Base-by-base conservation (phyloP, 1,140 invertebrate species). In the Hylyphantes graminicola region DNA sequence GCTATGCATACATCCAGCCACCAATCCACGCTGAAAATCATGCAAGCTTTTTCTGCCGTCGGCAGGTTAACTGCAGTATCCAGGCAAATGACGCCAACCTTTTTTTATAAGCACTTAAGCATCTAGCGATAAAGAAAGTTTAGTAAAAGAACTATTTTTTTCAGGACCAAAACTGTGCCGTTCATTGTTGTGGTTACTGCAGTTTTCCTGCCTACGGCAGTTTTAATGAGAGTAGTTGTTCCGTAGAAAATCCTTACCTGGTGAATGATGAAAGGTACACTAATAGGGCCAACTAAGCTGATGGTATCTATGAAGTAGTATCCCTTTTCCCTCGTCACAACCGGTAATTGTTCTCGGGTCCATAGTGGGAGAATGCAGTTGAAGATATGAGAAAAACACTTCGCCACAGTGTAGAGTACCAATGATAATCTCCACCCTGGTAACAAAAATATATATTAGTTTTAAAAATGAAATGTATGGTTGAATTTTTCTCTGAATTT, bases 261-360 rank as follows among this genome's bases (percentile, higher is more conserved):
- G 90, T 96, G 96, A 65, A 95, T 96, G 65, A 97, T 94, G 89
- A 97, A 96, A n/a, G 95, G 95, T 88, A 97, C 96, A 63, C 96
- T 93, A 85, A 96, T 95, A 15, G 96, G 91, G 53, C 95, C 96
- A 84, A 96, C 90, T 48, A 95, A 95, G 21, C 94, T 95, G 84
- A 96, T 94, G 88, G 96, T 96, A 17, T 95, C 95, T 10, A 95
- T 96, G 61, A 94, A 94, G n/a, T 95, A 95, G 84, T 96, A 96
- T 13, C 95, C 96, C 50, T 96, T 90, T 9, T 95, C 96, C 77
- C 94, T 90, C 0, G 95, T 94, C 53, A 95, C 94, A 0, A 94
- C 95, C 0, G 94, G 94, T 88, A 95, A 95, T 6, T 95, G 88
- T 89, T 96, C 94, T 0, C 95, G 95, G 87, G 95, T 95, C 89